Percentiles rank a stretch among this genome's conserved stretches.
Evolutionary conservation across 2,888 invertebrate species (phyloP).

Genomic region (Leucoma salicis): DNA sequence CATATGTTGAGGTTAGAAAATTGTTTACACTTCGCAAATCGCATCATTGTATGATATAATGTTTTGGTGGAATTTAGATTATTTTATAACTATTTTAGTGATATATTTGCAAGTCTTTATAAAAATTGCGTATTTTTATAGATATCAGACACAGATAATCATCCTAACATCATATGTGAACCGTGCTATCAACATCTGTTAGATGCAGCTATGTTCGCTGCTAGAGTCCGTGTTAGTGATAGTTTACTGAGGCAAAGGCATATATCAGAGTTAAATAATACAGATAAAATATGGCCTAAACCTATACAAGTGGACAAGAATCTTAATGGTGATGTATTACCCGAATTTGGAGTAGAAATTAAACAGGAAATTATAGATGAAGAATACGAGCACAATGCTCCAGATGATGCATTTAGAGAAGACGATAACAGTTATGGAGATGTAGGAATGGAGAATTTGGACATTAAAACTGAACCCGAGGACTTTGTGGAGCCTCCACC

Average conservation of each 20-base stretch:
- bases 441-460: constrained; percentile 32
- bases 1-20: constrained; percentile 53
- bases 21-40: neutral
- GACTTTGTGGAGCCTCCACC: constrained; percentile 47
- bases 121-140: constrained; percentile 31
- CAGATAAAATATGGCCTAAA: constrained; percentile 56
- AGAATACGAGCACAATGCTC: constrained; percentile 38
- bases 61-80: neutral
- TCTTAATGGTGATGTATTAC: constrained; percentile 36
- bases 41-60: neutral
- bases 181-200: constrained; percentile 49
- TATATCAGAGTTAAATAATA: constrained; percentile 14
- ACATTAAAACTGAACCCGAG: constrained; percentile 71
- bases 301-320: constrained; percentile 63
- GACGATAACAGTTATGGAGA: constrained; percentile 6
- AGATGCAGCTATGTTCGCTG: constrained; percentile 50
- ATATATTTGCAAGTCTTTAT: neutral
- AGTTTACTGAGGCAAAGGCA: constrained; percentile 37
- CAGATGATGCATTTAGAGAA: constrained; percentile 24
- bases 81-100: neutral
- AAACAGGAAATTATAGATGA: constrained; percentile 66
- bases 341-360: constrained; percentile 49
- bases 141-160: constrained; percentile 48
- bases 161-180: constrained; percentile 60
- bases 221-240: constrained; percentile 47